phyloP scores from a whole-genome alignment of 2,888 invertebrate species.

The Siphlonurus alternatus region DNA sequence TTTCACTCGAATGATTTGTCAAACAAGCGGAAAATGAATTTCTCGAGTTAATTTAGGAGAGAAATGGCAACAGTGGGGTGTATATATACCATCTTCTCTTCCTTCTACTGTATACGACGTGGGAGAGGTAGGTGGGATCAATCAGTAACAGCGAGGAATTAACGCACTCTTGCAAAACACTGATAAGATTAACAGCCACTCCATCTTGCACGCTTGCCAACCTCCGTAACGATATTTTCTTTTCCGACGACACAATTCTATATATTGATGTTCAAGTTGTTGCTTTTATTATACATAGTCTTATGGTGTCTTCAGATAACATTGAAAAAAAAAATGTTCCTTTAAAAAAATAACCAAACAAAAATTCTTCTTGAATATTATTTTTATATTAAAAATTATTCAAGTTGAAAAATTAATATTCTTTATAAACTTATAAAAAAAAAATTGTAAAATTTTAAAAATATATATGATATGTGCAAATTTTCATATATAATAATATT shows the following conservation, averaged over 20 bases:
- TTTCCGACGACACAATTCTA: too few relatives aligned
- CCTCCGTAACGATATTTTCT: too few relatives aligned
- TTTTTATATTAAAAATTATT: too few relatives aligned
- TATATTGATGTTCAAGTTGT: neutral
- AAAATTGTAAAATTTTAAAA: too few relatives aligned
- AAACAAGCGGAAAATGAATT: conserved; percentile 12
- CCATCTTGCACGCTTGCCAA: neutral
- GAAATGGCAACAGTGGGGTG: neutral
- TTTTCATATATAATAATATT: too few relatives aligned
- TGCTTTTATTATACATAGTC: neutral
- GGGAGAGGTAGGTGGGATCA: too few relatives aligned
- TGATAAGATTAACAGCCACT: conserved; percentile 10
- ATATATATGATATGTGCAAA: too few relatives aligned
- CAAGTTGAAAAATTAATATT: too few relatives aligned
- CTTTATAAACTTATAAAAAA: too few relatives aligned
- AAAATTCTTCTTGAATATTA: neutral
- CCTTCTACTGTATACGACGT: too few relatives aligned
- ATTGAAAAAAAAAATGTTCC: neutral
- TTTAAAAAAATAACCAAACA: neutral
- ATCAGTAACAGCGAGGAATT: conserved; percentile 7
- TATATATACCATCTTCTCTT: too few relatives aligned
- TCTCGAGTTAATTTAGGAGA: conserved; percentile 12
- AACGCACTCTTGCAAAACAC: conserved; percentile 10
- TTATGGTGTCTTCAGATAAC: neutral
- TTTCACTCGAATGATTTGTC: conserved; percentile 7